phyloP scores from a whole-genome alignment of 1,140 invertebrate genomes.

The Thalassaphorura encarpata region DNA sequence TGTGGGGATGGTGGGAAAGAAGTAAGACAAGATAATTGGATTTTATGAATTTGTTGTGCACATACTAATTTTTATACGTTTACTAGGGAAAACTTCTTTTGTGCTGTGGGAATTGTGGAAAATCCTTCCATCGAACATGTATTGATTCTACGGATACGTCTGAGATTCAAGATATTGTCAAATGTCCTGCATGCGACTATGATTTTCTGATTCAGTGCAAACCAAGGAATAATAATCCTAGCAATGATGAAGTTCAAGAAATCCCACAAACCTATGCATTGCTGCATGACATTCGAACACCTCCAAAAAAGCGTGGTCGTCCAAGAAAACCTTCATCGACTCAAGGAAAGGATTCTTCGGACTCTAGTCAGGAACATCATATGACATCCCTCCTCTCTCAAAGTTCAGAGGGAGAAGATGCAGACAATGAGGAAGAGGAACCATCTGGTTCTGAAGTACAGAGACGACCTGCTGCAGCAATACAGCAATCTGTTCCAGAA shows the following conservation, averaged over 20 bases:
- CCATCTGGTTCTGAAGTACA: no score
- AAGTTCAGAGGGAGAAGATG: no score
- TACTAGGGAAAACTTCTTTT: background rate
- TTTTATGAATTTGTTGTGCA: background rate
- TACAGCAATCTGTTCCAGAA: background rate
- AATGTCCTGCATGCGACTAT: background rate
- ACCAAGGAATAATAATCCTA: no score
- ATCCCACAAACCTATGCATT: no score
- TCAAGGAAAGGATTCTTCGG: no score
- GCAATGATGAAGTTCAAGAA: no score
- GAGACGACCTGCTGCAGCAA: background rate
- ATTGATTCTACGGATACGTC: background rate
- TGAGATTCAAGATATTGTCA: background rate
- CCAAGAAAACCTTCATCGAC: no score
- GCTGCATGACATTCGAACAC: no score
- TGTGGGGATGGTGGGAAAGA: slow-evolving; percentile 4
- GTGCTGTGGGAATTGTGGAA: slow-evolving; percentile 17
- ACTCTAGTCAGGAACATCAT: no score
- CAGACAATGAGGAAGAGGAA: no score
- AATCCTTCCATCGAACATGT: slow-evolving; percentile 13
- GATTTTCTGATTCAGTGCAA: no score
- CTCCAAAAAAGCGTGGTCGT: background rate
- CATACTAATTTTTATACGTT: background rate
- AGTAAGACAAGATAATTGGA: background rate
- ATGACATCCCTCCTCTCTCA: no score